Base-by-base conservation (phyloP, 2,797 vertebrate genomes). In the Passerculus sandwichensis region DNA sequence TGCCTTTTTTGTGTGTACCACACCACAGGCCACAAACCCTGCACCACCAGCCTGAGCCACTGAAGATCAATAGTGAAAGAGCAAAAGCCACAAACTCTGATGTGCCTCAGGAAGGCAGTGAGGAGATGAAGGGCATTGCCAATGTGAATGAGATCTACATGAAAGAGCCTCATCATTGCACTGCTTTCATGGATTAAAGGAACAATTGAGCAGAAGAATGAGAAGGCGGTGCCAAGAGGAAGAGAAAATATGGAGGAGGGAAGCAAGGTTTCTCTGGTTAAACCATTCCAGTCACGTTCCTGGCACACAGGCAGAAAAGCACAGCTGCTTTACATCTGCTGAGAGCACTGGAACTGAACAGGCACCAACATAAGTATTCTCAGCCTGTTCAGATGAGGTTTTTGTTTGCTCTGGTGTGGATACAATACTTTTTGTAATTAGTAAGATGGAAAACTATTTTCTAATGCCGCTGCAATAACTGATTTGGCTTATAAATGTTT, bases 251-350 rank as follows among this genome's bases (percentile, higher is more conserved):
- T 17, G 50, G 91, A 95, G 88, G 89, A 89, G 94, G 88, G 81
- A 96, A 93, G 83, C 75, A 69, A 85, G 50, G 56, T 70, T 94
- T 79, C 59, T 94, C 81, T 83, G 74, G 57, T 76, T 79, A 85
- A 96, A 80, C 81, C 85, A 90, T 95, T 92, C 92, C 75, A 83
- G 94, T 95, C 94, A 94, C 86, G 96, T 96, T 96, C 89, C 65
- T 97, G 96, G 94, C 89, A 0, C 78, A 32, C 54, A 30, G 53
- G 83, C 91, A 82, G 91, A 59, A 85, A 87, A 74, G 73, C 91
- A 95, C 96, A 96, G 95, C 92, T 97, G 96, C 91, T 93, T 80
- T 83, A 75, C 92, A 96, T 96, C 95, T 96, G 96, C 89, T 87
- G 26, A 51, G 56, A 84, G 89, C 72, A 16, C 79, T 94, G 94